Percentiles rank a stretch among this genome's conserved stretches.
phyloP scores from a whole-genome alignment of 2,113 vertebrate species.

The Anser cygnoides region DNA sequence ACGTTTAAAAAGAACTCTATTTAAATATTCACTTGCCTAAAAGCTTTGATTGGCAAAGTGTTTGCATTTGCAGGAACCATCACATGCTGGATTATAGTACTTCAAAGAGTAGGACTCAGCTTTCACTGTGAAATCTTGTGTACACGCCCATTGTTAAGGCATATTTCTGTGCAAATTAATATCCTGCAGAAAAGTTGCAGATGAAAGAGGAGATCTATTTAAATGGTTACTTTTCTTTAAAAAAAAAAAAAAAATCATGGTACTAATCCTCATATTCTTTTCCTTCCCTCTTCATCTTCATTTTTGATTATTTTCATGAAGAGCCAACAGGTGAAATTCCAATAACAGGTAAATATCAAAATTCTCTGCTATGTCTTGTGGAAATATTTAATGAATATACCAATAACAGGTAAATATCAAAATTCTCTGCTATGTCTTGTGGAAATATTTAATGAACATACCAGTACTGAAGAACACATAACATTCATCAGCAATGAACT shows the following conservation, averaged over 20 bases:
- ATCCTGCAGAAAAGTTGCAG: not conserved
- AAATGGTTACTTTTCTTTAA: not conserved
- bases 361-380: not conserved
- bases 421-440: not conserved
- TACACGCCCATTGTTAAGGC: not conserved
- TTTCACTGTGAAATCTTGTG: not conserved
- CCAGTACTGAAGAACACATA: not conserved
- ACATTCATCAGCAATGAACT: not conserved
- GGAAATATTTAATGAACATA: not conserved
- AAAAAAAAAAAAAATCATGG: not conserved
- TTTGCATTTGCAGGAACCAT: not conserved
- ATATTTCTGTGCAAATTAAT: not conserved
- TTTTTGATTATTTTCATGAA: conserved; percentile 23
- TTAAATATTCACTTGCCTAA: not conserved
- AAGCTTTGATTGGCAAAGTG: not conserved
- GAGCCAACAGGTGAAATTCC: conserved; percentile 46
- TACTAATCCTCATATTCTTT: not conserved
- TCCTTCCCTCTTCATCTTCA: not conserved
- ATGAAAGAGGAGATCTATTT: not conserved
- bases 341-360: conserved; percentile 61
- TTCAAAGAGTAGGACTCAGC: not conserved
- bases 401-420: conserved; percentile 59
- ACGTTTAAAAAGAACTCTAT: not conserved
- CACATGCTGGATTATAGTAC: not conserved
- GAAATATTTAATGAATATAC: not conserved